Base-by-base conservation (phyloP, 2,888 invertebrate genomes). In the Adineta ricciae region DNA sequence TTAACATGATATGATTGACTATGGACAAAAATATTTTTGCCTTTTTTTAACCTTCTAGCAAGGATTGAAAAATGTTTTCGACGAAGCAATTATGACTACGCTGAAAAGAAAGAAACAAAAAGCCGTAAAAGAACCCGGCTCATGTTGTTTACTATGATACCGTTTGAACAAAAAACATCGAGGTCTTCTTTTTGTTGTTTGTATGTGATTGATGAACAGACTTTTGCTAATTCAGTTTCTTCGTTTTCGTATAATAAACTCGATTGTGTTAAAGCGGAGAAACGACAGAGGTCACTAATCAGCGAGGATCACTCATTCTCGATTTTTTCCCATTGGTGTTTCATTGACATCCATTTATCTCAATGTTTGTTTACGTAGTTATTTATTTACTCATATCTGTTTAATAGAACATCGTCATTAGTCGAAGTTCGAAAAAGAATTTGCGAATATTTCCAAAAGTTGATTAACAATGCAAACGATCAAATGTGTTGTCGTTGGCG, bases 11-110 rank as follows among this genome's bases (percentile, higher is more conserved):
- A 50, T 16, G 19, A 46, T 46, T 5, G 46, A 46, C 11, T 46
- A 46, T 46, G 8, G 46, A 46, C 5, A 46, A 46, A n/a, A n/a
- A n/a, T n/a, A n/a, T n/a, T n/a, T n/a, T n/a, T 46, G 11, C 11
- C 16, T 64, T 1, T 41, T 19, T 54, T 52, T 83, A 3, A 41
- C 56, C 87, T 89, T 87, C 49, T 89, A 91, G 91, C 97, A 97
- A 94, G 97, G 97, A 89, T 92, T 99, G 90, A 99, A 99, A 93
- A 98, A 98, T 91, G 98, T 99, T 36, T 99, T 99, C 91, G 98
- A 99, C 91, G 98, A 99, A 92, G 98, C 98, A 86, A 98, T 99
- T 90, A 92, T 99, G 89, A 98, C 98, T 86, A 98, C 98, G 86
- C 91, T 99, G 90, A 97, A 99, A 92, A 32, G 19, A 5, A 64